Evolutionary conservation across 2,888 invertebrate species (phyloP).

Genomic region (Clepsis dumicolana): DNA sequence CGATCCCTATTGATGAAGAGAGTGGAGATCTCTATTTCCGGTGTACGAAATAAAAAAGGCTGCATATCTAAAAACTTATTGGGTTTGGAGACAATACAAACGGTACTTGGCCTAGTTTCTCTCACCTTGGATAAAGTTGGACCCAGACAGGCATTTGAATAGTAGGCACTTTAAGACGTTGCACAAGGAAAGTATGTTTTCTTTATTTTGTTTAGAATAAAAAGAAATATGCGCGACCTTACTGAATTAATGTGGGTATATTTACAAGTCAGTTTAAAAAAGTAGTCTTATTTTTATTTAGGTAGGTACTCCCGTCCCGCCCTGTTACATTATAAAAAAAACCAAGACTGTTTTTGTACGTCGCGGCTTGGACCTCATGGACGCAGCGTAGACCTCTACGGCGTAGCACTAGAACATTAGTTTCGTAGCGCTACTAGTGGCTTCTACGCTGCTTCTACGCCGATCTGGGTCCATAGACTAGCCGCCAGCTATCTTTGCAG

Average conservation of each 20-base stretch:
- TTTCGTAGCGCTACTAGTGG: too few species aligned
- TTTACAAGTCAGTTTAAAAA: background rate
- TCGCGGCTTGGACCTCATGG: too few species aligned
- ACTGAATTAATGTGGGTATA: background rate
- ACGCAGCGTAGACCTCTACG: too few species aligned
- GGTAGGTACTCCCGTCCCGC: too few species aligned
- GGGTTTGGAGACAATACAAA: conserved; percentile 19
- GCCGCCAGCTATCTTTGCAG: too few species aligned
- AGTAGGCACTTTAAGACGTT: background rate
- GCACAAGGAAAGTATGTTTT: background rate
- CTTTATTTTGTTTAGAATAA: background rate
- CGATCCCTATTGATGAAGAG: background rate
- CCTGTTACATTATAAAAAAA: background rate
- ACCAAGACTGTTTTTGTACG: too few species aligned
- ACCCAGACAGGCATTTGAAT: conserved; percentile 1
- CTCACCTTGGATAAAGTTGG: conserved; percentile 47
- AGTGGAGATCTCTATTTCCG: background rate
- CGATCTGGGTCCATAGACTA: too few species aligned
- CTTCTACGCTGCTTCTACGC: too few species aligned
- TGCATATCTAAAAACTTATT: conserved; percentile 2
- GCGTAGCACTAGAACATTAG: too few species aligned
- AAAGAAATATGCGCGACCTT: background rate
- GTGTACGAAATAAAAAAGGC: background rate
- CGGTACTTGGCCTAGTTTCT: conserved; percentile 48
- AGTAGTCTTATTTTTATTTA: background rate